Evolutionary conservation across 2,888 invertebrate species (phyloP).

Genomic region (Synanthedon andrenaeformis): DNA sequence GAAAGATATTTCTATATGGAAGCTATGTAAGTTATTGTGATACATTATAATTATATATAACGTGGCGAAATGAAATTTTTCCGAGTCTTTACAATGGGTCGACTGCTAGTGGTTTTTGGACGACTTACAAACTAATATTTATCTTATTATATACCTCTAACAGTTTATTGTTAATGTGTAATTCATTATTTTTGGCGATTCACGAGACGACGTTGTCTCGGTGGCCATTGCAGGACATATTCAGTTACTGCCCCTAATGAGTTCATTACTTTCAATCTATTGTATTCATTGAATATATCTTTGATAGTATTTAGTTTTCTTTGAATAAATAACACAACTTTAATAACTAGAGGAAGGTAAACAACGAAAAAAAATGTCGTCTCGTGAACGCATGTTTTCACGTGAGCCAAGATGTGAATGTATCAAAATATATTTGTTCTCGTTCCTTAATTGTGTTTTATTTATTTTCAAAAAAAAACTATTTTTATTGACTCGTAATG

Average conservation of each 20-base stretch:
- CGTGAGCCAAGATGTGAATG: constrained; percentile 44
- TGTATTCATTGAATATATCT: too few species aligned
- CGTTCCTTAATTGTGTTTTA: constrained; percentile 47
- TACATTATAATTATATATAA: constrained; percentile 22
- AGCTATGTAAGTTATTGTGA: constrained; percentile 43
- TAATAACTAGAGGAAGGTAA: too few species aligned
- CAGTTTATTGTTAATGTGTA: constrained; percentile 52
- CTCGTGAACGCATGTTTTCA: constrained; percentile 21
- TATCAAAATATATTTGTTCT: constrained; percentile 64
- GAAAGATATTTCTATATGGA: constrained; percentile 16
- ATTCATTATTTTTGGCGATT: constrained; percentile 17
- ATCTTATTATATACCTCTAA: constrained; percentile 41
- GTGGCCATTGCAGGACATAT: neutral
- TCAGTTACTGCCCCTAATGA: too few species aligned
- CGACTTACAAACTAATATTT: constrained; percentile 33
- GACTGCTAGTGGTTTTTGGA: constrained; percentile 48
- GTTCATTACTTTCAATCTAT: too few species aligned
- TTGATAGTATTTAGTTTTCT: too few species aligned
- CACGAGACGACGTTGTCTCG: constrained; percentile 11
- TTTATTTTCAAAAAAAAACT: constrained; percentile 11
- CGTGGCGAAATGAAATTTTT: constrained; percentile 43
- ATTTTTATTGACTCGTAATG: too few species aligned
- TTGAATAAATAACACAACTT: too few species aligned
- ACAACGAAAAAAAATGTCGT: constrained; percentile 6
- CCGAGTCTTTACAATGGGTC: constrained; percentile 53